Evolutionary conservation across 2,888 invertebrate genomes (phyloP).

Genomic region (Phortica magna): DNA sequence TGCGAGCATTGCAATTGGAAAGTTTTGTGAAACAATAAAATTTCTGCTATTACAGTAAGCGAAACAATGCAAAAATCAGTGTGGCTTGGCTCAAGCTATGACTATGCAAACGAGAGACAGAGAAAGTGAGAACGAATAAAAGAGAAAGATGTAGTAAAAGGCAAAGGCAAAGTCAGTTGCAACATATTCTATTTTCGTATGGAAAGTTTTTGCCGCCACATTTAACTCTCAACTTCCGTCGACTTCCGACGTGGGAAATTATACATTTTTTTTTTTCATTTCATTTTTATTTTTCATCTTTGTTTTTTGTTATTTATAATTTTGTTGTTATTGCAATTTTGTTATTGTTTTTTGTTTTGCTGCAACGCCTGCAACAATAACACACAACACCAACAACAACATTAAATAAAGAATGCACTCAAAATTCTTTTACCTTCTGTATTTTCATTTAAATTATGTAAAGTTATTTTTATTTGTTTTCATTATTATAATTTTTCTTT

Average conservation of each 20-base stretch:
- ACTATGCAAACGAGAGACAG: neutral
- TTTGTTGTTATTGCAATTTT: constrained; percentile 11
- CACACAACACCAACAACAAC: neutral
- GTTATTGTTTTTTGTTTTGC: neutral
- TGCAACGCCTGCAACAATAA: constrained; percentile 9
- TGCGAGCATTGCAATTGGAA: constrained; percentile 11
- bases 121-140: neutral
- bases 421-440: neutral
- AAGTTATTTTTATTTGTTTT: neutral
- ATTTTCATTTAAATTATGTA: constrained; percentile 4
- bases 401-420: neutral
- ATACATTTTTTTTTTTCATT: constrained; percentile 3
- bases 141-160: neutral
- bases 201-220: constrained; percentile 26
- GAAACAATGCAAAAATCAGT: constrained; percentile 16
- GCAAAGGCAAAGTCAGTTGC: constrained; percentile 12
- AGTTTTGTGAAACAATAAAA: constrained; percentile 24
- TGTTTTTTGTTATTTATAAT: neutral
- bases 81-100: neutral
- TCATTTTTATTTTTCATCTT: neutral
- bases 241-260: constrained; percentile 22
- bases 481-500: neutral
- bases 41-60: constrained; percentile 17
- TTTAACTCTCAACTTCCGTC: constrained; percentile 27
- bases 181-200: constrained; percentile 9